Evolutionary conservation across 2,797 vertebrate species (phyloP), one percentile per base, ranked within the genome.

Genomic region (Spheniscus humboldti): DNA sequence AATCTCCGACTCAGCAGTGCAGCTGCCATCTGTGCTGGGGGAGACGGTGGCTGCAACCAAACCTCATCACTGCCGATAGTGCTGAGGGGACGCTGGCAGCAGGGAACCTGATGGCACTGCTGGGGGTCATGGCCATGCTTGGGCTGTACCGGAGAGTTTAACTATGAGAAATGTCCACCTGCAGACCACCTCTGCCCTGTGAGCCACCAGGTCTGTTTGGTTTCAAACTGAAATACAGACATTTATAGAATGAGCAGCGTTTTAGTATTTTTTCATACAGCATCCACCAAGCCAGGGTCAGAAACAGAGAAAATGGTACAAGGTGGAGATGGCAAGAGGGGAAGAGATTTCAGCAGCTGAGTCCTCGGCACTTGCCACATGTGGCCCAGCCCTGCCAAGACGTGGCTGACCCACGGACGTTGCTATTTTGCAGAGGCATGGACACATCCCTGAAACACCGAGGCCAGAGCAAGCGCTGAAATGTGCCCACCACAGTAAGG

Each of bases 31-130:
- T 9, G 10, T 25, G n/a, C n/a, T 7, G 13, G n/a, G 31, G 76
- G 8, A n/a, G 59, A 37, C 0, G 19, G 57, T 55, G n/a, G 39
- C 71, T 48, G 64, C 0, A 11, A 39, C 62, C 74, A 72, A 84
- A 68, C 8, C 6, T 22, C 45, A 10, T 11, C 87, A 27, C 53
- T 0, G 1, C 20, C 3, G 0, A 31, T 0, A 0, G 8, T 33
- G 76, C 84, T 59, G 55, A 1, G 6, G 41, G 50, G 22, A 50
- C 2, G 1, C 27, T 18, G 75, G 43, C 2, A 9, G 11, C 35
- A 47, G 60, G 24, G 52, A 76, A 11, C 13, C 43, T 55, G 71
- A n/a, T 39, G 60, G 79, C 37, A 55, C 88, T 90, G 43, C 56
- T 57, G 35, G 68, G 56, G n/a, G 9, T 47, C 20, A 8, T 10